phyloP scores from a whole-genome alignment of 1,140 invertebrate genomes.

The Probaryconus sp. region DNA sequence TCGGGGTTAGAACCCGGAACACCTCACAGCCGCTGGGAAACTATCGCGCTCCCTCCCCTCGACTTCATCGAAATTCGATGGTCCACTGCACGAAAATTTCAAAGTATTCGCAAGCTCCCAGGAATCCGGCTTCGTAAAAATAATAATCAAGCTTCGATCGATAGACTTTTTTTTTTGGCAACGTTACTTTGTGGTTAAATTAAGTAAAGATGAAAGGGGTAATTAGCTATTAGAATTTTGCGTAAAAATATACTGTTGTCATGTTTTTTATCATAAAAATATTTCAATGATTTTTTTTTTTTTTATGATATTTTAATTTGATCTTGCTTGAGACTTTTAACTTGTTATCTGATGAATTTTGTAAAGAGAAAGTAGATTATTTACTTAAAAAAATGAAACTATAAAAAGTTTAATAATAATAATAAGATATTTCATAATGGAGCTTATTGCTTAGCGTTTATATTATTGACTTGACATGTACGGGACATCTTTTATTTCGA shows the following conservation, averaged over 20 bases:
- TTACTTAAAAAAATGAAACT: too few relatives aligned
- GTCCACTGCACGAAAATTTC: conserved; percentile 48
- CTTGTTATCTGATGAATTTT: too few relatives aligned
- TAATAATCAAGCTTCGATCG: conserved; percentile 1
- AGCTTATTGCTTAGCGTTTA: too few relatives aligned
- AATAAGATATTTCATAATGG: too few relatives aligned
- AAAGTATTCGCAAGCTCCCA: conserved; percentile 35
- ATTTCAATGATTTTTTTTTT: too few relatives aligned
- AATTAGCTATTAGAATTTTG: too few relatives aligned
- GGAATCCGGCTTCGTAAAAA: conserved; percentile 5
- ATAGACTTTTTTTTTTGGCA: not conserved
- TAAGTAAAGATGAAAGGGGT: conserved; percentile 7
- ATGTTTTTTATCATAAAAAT: too few relatives aligned
- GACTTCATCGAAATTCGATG: conserved; percentile 65
- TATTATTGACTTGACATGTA: not conserved
- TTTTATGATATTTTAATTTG: too few relatives aligned
- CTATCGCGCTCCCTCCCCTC: conserved; percentile 47
- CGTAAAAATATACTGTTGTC: too few relatives aligned
- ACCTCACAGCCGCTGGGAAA: conserved; percentile 66
- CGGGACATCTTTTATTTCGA: conserved; percentile 35
- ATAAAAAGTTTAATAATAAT: too few relatives aligned
- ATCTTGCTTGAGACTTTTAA: too few relatives aligned
- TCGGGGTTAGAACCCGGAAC: conserved; percentile 72
- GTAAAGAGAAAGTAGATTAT: too few relatives aligned
- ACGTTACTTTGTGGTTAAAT: conserved; percentile 9